Percentiles rank a stretch among this genome's conserved stretches.
phyloP scores from a whole-genome alignment of 1,140 invertebrate genomes.

The Euura lappo region DNA sequence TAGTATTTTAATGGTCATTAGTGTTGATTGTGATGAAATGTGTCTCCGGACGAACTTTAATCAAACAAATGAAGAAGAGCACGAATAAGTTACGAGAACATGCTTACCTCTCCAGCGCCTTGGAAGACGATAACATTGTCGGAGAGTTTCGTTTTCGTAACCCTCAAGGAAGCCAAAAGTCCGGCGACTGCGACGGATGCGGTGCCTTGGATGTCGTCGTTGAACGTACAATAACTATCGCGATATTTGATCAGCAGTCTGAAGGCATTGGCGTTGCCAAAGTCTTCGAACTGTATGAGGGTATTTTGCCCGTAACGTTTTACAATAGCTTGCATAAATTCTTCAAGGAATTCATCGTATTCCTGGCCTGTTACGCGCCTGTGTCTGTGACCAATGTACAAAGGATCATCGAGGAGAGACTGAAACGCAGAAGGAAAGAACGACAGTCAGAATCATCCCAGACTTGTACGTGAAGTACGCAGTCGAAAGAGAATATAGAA shows the following conservation, averaged over 20 bases:
- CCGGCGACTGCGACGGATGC: constrained; percentile 91
- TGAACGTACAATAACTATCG: constrained; percentile 89
- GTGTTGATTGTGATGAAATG: too few relatives aligned
- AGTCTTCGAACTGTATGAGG: constrained; percentile 94
- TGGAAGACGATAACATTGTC: constrained; percentile 90
- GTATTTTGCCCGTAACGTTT: constrained; percentile 82
- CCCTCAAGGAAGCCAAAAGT: constrained; percentile 79
- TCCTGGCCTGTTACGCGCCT: constrained; percentile 78
- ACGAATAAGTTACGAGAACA: constrained; percentile 19
- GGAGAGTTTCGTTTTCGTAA: constrained; percentile 78
- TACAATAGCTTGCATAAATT: constrained; percentile 94
- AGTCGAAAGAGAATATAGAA: too few relatives aligned
- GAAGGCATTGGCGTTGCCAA: constrained; percentile 91
- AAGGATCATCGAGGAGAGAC: constrained; percentile 82
- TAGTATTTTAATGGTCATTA: constrained; percentile 34
- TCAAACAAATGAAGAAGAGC: constrained; percentile 13
- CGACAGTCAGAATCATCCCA: too few relatives aligned
- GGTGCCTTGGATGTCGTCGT: constrained; percentile 96
- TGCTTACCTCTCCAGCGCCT: constrained; percentile 84
- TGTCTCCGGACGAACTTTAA: neutral
- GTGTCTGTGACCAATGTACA: constrained; percentile 92
- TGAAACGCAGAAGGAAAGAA: constrained; percentile 42
- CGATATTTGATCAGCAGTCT: constrained; percentile 85
- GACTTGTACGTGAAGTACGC: too few relatives aligned
- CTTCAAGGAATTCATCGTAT: constrained; percentile 95